A percentile compares a stretch with the other conserved stretches of the same genome.
Conservation (phyloP, 2,888 invertebrate genomes). For the Beris chalybata region DNA sequence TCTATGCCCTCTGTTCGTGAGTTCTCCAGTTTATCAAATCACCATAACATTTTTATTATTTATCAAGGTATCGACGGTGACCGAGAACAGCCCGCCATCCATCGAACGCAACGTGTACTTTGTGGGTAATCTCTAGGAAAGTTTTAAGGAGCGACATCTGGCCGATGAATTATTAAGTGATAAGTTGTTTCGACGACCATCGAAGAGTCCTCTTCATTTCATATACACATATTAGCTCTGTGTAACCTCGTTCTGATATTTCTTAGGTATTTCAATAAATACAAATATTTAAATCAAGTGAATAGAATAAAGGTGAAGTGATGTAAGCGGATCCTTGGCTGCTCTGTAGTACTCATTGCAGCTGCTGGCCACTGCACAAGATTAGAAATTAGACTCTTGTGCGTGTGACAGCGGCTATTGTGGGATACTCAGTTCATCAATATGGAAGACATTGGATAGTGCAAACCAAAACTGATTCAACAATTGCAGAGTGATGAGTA, state of each 20-base stretch:
- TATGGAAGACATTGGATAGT: slow-evolving; percentile 10
- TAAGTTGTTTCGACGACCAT: slow-evolving; percentile 1
- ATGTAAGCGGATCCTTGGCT: background rate
- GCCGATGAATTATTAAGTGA: slow-evolving; percentile 18
- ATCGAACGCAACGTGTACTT: background rate
- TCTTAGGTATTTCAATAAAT: background rate
- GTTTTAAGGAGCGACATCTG: slow-evolving; percentile 17
- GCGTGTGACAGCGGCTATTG: slow-evolving; percentile 99
- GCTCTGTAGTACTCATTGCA: slow-evolving; percentile 69
- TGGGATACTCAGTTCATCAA: slow-evolving; percentile 60
- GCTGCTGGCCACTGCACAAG: slow-evolving; percentile 99
- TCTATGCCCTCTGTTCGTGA: too few relatives aligned
- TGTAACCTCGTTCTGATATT: background rate
- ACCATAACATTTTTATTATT: background rate
- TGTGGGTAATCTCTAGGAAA: background rate
- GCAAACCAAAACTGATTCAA: too few relatives aligned
- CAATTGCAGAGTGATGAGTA: too few relatives aligned
- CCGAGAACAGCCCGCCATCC: slow-evolving; percentile 13
- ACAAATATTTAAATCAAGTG: background rate
- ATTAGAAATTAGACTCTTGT: slow-evolving; percentile 92
- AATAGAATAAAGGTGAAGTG: background rate
- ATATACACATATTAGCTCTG: too few relatives aligned
- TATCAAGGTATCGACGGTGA: slow-evolving; percentile 10
- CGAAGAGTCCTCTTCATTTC: background rate
- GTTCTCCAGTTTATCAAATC: background rate